Percentiles rank a stretch among this genome's conserved stretches.
Conservation (phyloP, 2,113 vertebrate species). For the Cathartes aura region DNA sequence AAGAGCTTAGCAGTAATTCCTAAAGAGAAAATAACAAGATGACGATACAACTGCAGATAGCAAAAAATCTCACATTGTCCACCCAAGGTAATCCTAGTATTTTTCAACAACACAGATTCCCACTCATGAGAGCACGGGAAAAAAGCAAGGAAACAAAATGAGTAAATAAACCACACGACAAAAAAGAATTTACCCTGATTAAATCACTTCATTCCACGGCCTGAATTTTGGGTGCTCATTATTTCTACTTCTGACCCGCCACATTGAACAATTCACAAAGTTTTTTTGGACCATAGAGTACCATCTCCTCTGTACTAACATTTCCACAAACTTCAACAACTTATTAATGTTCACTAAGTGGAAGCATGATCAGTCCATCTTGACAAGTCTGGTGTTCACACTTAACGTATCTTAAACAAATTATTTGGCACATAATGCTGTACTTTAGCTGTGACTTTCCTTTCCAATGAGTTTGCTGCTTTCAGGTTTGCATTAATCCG, state of each 20-base stretch:
- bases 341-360: not conserved
- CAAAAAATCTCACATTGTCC: not conserved
- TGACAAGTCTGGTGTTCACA: not conserved
- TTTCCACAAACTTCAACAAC: not conserved
- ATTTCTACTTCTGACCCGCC: not conserved
- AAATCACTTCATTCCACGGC: not conserved
- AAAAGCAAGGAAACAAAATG: not conserved
- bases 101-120: not conserved
- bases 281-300: not conserved
- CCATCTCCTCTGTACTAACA: not conserved
- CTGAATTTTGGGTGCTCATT: not conserved
- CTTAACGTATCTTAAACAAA: not conserved
- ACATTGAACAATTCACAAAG: not conserved
- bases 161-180: not conserved
- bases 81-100: not conserved
- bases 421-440: not conserved
- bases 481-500: not conserved
- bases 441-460: not conserved
- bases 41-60: not conserved
- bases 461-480: not conserved
- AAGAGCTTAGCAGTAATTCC: not conserved
- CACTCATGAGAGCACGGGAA: not conserved
- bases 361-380: not conserved
- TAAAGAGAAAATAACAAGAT: not conserved
- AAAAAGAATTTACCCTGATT: not conserved